Evolutionary conservation across 2,797 vertebrate genomes (phyloP), one percentile per base, ranked within the genome.

Genomic region (Chaenodraco wilsoni): DNA sequence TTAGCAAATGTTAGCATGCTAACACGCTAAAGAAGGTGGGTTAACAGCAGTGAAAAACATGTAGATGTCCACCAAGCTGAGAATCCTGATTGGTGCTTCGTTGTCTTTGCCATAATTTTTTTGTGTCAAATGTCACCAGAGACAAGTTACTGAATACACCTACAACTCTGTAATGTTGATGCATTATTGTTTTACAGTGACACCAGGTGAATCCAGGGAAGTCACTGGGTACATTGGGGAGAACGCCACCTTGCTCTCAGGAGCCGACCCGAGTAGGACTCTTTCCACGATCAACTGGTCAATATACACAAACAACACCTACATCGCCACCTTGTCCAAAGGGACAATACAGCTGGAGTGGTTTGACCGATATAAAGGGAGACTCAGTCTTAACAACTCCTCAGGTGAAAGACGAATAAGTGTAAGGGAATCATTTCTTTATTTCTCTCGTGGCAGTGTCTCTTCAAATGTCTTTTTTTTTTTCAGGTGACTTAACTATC

Each of bases 401-500:
- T 65, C 90, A 40, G 93, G 92, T 83, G 56, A 59, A 40, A 27
- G 11, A 46, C 48, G 13, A 31, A 21, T 17, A 10, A 13, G 0
- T 0, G 4, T 21, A 5, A 37, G 41, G 7, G 0, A 51, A 5
- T 4, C 3, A 0, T 21, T 13, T 6, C 27, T 68, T 65, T 15
- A 7, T 4, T 7, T 56, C 3, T 48, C 3, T 10, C 0, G 5
- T 12, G n/a, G 57, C 9, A 3, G 4, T 0, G 3, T 55, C 45
- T 57, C 19, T 21, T 27, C 1, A 3, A 14, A 27, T 27, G 4
- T 27, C 27, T 27, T 27, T 19, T 37, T 19, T 37, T 59, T 12
- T 8, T 31, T 33, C 2, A 37, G 92, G 89, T 16, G 67, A 93
- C 57, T 68, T 94, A 74, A 81, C 40, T 0, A 92, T 94, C 9